Base-by-base conservation (phyloP, 2,797 vertebrate genomes). In the Ptychadena robeensis region DNA sequence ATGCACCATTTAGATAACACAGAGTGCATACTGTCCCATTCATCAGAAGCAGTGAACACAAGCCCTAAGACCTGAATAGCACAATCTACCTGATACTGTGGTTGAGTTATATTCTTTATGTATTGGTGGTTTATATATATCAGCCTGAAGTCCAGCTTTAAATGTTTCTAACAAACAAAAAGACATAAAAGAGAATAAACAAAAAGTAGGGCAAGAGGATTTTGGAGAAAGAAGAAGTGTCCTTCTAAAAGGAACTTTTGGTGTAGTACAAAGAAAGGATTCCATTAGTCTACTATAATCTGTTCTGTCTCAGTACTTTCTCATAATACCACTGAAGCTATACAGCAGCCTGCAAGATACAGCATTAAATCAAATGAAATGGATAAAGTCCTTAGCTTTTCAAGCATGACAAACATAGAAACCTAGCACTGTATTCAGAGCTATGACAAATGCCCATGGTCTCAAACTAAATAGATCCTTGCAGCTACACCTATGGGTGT, bases 301-400 rank as follows among this genome's bases (percentile, higher is more conserved):
- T 48, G 44, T 72, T 72, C 70, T 72, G 28, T 69, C 35, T 69
- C 67, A 69, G 67, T 69, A 69, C 67, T 69, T 38, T 27, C 35
- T 12, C 67, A 69, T 69, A 38, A 69, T 40, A 69, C 67, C n/a
- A 14, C 31, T 63, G 28, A 75, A 75, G 18, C 37, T 38, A 61
- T 63, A 63, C n/a, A 35, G 30, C 12, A 37, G 57, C 57, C 59
- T 35, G 57, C 57, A 27, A 32, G 15, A 69, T 69, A 67, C 28
- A 67, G 69, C 31, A 59, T 25, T 73, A 57, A 73, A 73, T 34
- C 71, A 73, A 73, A 73, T 53, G 35, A 73, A 73, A 73, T 53
- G 71, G 71, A 73, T 73, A 73, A 57, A 57, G 44, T 73, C 48
- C 71, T 73, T 73, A 57, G 14, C 14, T 22, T 59, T 25, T 61